Conservation (phyloP, 2,113 vertebrate species). For the Rhinolophus sinicus region DNA sequence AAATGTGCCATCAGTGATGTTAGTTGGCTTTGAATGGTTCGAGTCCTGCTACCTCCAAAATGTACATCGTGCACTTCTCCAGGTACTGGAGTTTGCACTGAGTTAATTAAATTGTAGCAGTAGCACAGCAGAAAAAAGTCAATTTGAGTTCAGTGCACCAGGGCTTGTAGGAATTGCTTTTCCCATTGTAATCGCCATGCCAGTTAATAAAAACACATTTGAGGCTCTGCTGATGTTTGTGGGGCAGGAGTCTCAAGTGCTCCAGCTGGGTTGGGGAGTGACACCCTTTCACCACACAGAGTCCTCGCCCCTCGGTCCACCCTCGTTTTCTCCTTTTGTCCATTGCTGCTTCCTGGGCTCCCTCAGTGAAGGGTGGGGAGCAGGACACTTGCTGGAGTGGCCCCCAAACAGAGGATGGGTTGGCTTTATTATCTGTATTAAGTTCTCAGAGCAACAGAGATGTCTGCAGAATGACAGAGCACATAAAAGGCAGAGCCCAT, state of each 20-base stretch:
- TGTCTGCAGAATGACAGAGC: not conserved
- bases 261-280: not conserved
- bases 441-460: conserved; percentile 56
- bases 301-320: not conserved
- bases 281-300: not conserved
- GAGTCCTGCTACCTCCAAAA: not conserved
- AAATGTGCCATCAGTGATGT: not conserved
- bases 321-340: not conserved
- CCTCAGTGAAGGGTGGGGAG: not conserved
- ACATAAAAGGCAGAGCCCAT: not conserved
- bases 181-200: conserved; percentile 31
- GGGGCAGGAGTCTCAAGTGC: not conserved
- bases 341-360: not conserved
- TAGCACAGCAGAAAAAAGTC: not conserved
- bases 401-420: not conserved
- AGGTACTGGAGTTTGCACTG: not conserved
- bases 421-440: conserved; percentile 48
- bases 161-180: not conserved
- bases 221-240: not conserved
- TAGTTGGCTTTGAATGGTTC: not conserved
- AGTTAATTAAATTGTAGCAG: not conserved
- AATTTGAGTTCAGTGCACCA: not conserved
- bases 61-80: not conserved
- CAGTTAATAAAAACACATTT: conserved; percentile 23
- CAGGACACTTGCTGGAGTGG: not conserved